phyloP scores from a whole-genome alignment of 2,888 invertebrate species.

The Cybosia mesomella region DNA sequence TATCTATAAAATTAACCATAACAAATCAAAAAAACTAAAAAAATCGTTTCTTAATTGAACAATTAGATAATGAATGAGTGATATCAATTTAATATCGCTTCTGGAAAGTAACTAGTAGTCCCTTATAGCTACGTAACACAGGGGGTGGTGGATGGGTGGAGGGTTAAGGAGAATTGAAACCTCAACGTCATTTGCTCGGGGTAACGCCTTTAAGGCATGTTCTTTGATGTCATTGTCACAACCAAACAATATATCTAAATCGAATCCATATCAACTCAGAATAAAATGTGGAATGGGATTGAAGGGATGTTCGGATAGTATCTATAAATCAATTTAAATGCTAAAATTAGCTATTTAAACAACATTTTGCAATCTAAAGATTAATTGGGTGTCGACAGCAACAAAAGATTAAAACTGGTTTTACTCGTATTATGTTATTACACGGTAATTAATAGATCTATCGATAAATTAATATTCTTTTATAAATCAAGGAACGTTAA shows the following conservation, averaged over 20 bases:
- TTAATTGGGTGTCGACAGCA: not conserved
- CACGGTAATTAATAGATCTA: not conserved
- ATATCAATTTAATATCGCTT: not conserved
- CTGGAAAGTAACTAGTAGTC: not conserved
- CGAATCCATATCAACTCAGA: not conserved
- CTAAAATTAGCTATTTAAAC: not conserved
- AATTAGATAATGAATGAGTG: not conserved
- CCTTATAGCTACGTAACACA: not conserved
- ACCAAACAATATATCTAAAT: not conserved
- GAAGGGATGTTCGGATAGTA: not conserved
- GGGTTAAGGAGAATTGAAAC: not conserved
- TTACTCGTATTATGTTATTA: slow-evolving; percentile 1
- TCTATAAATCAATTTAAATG: no score
- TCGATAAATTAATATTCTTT: not conserved
- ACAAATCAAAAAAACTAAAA: not conserved
- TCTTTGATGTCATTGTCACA: not conserved
- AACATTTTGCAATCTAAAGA: not conserved
- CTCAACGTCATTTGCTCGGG: slow-evolving; percentile 1
- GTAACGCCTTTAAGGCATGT: not conserved
- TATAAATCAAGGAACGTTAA: not conserved
- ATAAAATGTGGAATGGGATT: not conserved
- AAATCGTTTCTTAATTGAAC: not conserved
- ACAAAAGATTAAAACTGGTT: not conserved
- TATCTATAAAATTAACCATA: not conserved
- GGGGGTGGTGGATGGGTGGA: not conserved